phyloP scores from a whole-genome alignment of 2,797 vertebrate species.

The Tympanoctomys barrerae region DNA sequence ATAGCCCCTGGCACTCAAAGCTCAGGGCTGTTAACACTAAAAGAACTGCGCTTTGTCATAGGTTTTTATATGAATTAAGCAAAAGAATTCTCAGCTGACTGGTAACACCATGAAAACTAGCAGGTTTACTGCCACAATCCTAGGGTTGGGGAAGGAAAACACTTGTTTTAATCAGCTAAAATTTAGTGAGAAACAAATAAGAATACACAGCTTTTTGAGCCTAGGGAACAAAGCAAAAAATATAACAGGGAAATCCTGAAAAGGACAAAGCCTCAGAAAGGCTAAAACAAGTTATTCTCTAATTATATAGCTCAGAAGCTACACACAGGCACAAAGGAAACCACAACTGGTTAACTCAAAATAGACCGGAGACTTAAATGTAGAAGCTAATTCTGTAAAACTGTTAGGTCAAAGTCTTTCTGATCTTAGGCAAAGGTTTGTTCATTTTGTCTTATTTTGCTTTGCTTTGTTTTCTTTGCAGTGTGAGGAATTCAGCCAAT shows the following conservation, averaged over 20 bases:
- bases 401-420: background rate
- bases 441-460: background rate
- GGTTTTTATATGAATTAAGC: background rate
- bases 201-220: background rate
- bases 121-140: background rate
- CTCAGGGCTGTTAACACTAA: background rate
- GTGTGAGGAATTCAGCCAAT: background rate
- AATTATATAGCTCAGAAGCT: background rate
- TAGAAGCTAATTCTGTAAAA: background rate
- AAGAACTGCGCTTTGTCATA: background rate
- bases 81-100: background rate
- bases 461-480: background rate
- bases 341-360: background rate
- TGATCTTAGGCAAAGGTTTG: background rate
- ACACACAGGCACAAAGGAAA: background rate
- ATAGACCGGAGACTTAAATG: background rate
- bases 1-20: background rate
- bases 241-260: background rate
- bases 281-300: background rate
- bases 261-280: conserved; percentile 18
- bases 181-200: conserved; percentile 28
- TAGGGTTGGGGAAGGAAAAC: background rate
- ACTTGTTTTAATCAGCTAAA: background rate
- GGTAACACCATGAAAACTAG: background rate
- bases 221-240: conserved; percentile 29